A percentile compares a stretch with the other conserved stretches of the same genome.
Evolutionary conservation across 2,113 vertebrate species (phyloP).

Genomic region (Gallinago jamesoni): DNA sequence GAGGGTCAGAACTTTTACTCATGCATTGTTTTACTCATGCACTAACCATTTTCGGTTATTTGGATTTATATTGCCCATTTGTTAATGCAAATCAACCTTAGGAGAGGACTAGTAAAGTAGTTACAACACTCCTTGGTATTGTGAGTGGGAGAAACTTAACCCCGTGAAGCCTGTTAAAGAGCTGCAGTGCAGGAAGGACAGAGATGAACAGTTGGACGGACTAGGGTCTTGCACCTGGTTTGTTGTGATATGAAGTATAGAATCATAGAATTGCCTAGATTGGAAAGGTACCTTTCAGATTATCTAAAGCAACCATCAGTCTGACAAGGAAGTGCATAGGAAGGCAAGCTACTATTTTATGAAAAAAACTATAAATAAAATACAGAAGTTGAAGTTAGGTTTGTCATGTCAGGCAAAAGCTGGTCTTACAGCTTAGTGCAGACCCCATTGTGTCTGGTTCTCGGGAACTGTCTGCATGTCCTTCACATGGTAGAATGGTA

Average conservation of each 20-base stretch:
- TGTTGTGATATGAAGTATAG: not conserved
- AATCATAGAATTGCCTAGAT: not conserved
- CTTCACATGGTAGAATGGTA: not conserved
- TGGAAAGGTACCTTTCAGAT: not conserved
- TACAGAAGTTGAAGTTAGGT: not conserved
- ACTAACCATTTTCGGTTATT: not conserved
- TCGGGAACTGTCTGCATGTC: rapidly evolving
- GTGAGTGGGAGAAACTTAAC: not conserved
- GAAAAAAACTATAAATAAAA: not conserved
- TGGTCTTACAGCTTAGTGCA: not conserved
- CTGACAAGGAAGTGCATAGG: not conserved
- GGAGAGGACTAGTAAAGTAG: not conserved
- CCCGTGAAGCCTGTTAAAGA: not conserved
- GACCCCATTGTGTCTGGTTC: rapidly evolving
- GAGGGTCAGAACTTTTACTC: not conserved
- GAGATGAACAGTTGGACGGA: not conserved
- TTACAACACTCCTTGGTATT: not conserved
- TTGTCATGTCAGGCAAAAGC: not conserved
- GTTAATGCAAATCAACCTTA: not conserved
- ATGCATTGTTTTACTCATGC: not conserved
- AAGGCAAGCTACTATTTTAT: not conserved
- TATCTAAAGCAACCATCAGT: not conserved
- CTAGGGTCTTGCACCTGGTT: not conserved
- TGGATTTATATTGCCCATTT: not conserved
- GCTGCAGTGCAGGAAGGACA: not conserved